phyloP scores from a whole-genome alignment of 30 jellyfish, hydroid and myxozoan genomes.

The Cassiopea xamachana region DNA sequence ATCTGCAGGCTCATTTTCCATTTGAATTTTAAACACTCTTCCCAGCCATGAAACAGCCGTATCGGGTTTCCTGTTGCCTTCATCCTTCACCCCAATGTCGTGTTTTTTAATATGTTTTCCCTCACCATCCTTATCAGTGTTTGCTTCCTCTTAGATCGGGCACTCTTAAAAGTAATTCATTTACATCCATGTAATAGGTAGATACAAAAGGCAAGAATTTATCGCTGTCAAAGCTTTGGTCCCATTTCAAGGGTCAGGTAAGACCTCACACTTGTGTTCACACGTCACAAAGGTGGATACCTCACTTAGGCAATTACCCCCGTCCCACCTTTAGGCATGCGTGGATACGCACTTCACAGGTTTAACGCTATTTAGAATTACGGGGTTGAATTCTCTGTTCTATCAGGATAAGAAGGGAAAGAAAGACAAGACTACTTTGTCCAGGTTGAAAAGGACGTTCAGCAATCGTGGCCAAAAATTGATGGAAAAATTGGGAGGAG shows the following conservation, averaged over 20 bases:
- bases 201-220: slow-evolving; percentile 47
- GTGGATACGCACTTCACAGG: neutral
- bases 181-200: slow-evolving; percentile 32
- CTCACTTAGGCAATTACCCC: neutral
- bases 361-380: neutral
- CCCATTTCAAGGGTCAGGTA: slow-evolving; percentile 72
- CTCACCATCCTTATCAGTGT: neutral
- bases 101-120: no score
- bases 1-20: no score
- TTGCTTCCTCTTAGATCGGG: neutral
- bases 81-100: neutral
- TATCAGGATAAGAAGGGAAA: slow-evolving; percentile 81
- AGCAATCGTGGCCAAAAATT: slow-evolving; percentile 97
- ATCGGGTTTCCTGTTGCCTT: neutral
- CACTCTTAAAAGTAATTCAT: neutral
- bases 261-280: slow-evolving; percentile 19
- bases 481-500: slow-evolving; percentile 96
- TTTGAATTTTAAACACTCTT: neutral
- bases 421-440: slow-evolving; percentile 92
- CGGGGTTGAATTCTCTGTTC: slow-evolving; percentile 64
- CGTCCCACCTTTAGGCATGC: neutral
- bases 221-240: slow-evolving; percentile 64
- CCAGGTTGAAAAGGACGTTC: slow-evolving; percentile 96
- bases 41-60: neutral
- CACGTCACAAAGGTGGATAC: slow-evolving; percentile 15